Evolutionary conservation across 1,140 invertebrate genomes (phyloP), one percentile per base, ranked within the genome.

Genomic region (Vanessa tameamea): DNA sequence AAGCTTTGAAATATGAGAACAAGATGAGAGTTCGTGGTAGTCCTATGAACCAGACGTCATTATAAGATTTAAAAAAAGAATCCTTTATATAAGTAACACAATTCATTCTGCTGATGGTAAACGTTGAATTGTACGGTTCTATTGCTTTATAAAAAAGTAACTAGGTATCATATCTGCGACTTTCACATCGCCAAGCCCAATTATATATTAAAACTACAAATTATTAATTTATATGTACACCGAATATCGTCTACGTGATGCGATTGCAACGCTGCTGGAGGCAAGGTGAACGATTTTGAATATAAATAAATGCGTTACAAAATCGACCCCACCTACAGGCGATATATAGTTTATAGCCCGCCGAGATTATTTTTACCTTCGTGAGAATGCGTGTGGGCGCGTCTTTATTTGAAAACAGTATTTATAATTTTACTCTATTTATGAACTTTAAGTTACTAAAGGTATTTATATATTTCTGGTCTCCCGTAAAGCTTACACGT

Each of bases 261-360:
- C 23, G 43, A 69, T 74, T 72, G 61, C 73, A 72, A 47, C 61
- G 76, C 43, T 69, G 55, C 31, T 47, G 64, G 23, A 59, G 53
- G 61, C 73, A 70, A 68, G 51, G 71, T 73, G 50, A 75, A 77
- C 72, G 66, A 69, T 69, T 75, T 73, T 37, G 73, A 77, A 79
- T 79, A 77, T 79, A 79, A 79, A 78, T 77, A 77, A 71, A 72
- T 69, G 20, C 31, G 55, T 79, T 79, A 79, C 78, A 53, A 72
- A 72, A 79, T 70, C 47, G 67, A 74, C 72, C 74, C 68, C 78
- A 69, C 78, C 78, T 63, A 77, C 78, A 26, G 13, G 3, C 72
- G 61, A 57, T 69, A 68, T 74, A 71, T 73, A 57, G 75, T 61
- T 69, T 72, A 69, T 77, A 64, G 72, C 77, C 69, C 77, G 55